Conservation (phyloP, 2,888 invertebrate genomes). For the Seladonia tumulorum region DNA sequence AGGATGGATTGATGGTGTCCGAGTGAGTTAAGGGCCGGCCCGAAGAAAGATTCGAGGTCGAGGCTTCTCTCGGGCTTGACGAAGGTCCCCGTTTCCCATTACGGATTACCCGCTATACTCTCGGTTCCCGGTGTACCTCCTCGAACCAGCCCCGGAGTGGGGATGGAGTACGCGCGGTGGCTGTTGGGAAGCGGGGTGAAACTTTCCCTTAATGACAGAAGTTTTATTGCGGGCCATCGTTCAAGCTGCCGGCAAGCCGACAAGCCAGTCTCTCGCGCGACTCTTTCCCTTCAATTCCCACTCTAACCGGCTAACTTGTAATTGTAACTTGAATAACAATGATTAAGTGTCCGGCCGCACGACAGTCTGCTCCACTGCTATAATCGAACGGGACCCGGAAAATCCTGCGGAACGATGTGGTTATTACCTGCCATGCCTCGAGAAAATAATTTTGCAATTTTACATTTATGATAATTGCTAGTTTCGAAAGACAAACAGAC, state of each 20-base stretch:
- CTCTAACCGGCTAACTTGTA: constrained; percentile 35
- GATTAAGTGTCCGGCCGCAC: constrained; percentile 35
- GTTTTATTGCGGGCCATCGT: constrained; percentile 74
- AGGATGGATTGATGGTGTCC: constrained; percentile 62
- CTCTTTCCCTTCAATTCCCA: constrained; percentile 42
- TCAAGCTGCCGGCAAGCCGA: constrained; percentile 64
- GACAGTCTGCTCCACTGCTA: not conserved
- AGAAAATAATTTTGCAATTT: not conserved
- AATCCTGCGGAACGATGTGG: not conserved
- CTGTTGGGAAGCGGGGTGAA: constrained; percentile 42
- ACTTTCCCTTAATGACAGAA: constrained; percentile 74
- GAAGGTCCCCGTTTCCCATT: constrained; percentile 72
- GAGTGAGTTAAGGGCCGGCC: constrained; percentile 53
- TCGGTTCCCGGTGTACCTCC: constrained; percentile 24
- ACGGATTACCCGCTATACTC: constrained; percentile 70
- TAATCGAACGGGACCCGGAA: not conserved
- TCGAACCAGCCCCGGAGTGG: not conserved
- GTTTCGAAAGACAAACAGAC: no score
- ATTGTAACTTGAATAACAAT: constrained; percentile 40
- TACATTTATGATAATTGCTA: not conserved
- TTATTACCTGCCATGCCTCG: not conserved
- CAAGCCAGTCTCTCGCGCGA: constrained; percentile 24
- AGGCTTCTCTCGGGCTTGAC: constrained; percentile 55
- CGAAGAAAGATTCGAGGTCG: constrained; percentile 51
- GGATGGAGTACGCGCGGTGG: constrained; percentile 5